Base-by-base conservation (phyloP, 2,888 invertebrate species). In the Bibio marci region DNA sequence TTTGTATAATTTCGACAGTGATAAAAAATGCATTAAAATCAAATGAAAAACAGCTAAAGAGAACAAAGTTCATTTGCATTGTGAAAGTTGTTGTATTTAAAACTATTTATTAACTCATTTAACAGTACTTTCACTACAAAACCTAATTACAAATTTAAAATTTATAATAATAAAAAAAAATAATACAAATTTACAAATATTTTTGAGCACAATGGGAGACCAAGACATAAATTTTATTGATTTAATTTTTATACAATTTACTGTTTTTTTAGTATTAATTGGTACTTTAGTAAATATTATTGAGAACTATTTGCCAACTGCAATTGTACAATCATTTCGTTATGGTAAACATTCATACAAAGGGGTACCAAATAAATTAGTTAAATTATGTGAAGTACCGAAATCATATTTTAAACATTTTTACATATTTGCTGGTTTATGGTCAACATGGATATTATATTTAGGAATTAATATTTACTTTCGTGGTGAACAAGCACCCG, bases 371-470 rank as follows among this genome's bases (percentile, higher is more conserved):
- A 53, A 60, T 47, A 46, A 50, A 1, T 31, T 65, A 2, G 48
- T 69, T 2, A 55, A 50, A 30, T 50, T 55, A 17, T 19, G 73
- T 14, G 79, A 83, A 57, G 66, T 85, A 33, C 85, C 85, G 0
- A 87, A 86, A 59, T 67, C 76, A 34, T 81, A 76, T 67, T 88
- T 85, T 51, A 67, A 64, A 48, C 87, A 88, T 59, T 87, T 86
- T 53, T 88, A 88, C 55, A 53, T 74, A 6, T 76, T 78, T 51
- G 76, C 83, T 0, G 63, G 72, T 2, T 46, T 73, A 19, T 65
- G 72, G 48, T 70, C 75, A 38, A 53, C 56, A n/a, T 40, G 57
- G 1, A 57, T 66, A 14, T 55, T 76, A 12, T 44, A 58, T n/a
- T 58, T 73, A 27, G 57, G 70, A 46, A 46, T 67, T 28, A 46